Base-by-base conservation (phyloP, 1,140 invertebrate species). In the honey bee (Apis mellifera) region DNA sequence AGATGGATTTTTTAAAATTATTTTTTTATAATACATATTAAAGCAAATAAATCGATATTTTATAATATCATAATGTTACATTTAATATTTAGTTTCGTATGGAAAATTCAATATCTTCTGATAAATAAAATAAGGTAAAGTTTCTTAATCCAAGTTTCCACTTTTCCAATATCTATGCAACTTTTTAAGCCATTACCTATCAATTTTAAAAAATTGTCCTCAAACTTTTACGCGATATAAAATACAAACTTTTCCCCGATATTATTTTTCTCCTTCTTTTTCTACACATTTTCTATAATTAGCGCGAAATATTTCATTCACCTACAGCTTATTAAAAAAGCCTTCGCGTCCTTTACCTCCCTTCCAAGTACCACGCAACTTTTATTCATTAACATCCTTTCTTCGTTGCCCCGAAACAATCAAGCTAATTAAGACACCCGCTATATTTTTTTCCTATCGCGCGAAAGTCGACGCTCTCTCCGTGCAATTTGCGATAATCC, bases 401-500 rank as follows among this genome's bases (percentile, higher is more conserved):
- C 55, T 57, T 73, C 32, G 19, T 12, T 17, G 23, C 5, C 32
- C 19, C 64, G 4, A 71, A 26, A 73, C 55, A n/a, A 60, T n/a
- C 55, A 48, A 48, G 71, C 55, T 48, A 64, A 75, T 75, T 64
- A 75, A 75, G 59, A 26, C 42, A n/a, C 32, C 50, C 50, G 9
- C 23, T 19, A 2, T 17, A 8, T 23, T 26, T 26, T 21, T n/a
- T 59, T 13, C 23, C 17, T n/a, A 69, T 59, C 73, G 50, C 48
- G 42, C 73, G 9, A 54, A 21, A 74, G 32, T 55, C 17, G 23
- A 21, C 66, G 57, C 21, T 17, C 17, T 9, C 11, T n/a, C 55
- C 55, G 42, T 77, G 82, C 84, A 76, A 86, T 86, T 74, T 62
- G 73, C 85, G 85, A 78, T 91, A 90, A 92, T 92, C 86, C 86